Percentiles rank a stretch among this genome's conserved stretches.
Evolutionary conservation across 2,888 invertebrate species (phyloP).

Genomic region (Drosophila eohydei): DNA sequence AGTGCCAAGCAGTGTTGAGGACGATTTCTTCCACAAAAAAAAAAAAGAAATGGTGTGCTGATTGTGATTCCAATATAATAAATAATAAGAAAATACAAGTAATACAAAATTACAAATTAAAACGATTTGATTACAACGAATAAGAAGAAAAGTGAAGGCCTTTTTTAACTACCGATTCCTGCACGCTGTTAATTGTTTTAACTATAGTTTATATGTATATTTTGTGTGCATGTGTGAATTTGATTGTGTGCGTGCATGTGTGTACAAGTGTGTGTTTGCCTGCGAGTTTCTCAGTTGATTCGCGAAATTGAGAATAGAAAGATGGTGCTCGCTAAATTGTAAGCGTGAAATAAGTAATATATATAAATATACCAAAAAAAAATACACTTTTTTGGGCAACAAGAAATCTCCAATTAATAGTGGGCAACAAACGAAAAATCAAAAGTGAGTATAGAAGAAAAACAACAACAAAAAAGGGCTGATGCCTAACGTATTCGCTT

Average conservation of each 20-base stretch:
- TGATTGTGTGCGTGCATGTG: conserved; percentile 29
- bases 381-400: conserved; percentile 29
- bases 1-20: conserved; percentile 59
- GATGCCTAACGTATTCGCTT: conserved; percentile 43
- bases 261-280: conserved; percentile 46
- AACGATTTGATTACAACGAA: conserved; percentile 30
- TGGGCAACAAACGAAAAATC: conserved; percentile 41
- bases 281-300: conserved; percentile 66
- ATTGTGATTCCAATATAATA: conserved; percentile 65
- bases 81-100: conserved; percentile 30
- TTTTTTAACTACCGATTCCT: conserved; percentile 45
- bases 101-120: conserved; percentile 24
- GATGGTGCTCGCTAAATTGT: conserved; percentile 71
- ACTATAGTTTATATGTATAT: conserved; percentile 64
- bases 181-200: conserved; percentile 66
- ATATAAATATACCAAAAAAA: conserved; percentile 35
- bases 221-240: conserved; percentile 47
- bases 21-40: conserved; percentile 59
- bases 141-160: conserved; percentile 24
- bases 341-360: conserved; percentile 66
- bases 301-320: conserved; percentile 78
- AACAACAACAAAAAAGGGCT: conserved; percentile 25
- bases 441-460: conserved; percentile 61
- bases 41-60: conserved; percentile 67
- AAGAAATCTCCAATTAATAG: conserved; percentile 30